A percentile compares a stretch with the other conserved stretches of the same genome.
Evolutionary conservation across 2,113 vertebrate species (phyloP).

Genomic region (Cepphus grylle): DNA sequence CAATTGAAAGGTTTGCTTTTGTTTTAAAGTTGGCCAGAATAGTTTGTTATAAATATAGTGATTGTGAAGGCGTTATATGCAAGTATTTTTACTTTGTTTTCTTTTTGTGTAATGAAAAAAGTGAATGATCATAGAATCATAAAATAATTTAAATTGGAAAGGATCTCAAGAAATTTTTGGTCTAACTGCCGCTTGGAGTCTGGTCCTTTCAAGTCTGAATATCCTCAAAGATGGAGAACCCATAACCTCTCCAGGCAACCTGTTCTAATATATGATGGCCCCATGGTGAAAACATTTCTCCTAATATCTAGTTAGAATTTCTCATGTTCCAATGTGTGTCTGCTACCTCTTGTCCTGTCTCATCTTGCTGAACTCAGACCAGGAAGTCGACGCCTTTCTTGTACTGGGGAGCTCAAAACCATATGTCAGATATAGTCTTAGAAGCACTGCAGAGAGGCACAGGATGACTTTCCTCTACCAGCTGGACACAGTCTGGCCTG

Average conservation of each 20-base stretch:
- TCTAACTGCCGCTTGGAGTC: background rate
- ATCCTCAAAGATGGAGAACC: background rate
- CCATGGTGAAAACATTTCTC: background rate
- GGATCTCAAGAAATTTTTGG: background rate
- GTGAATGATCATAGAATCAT: background rate
- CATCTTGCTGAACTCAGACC: background rate
- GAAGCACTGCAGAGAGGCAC: background rate
- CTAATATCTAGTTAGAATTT: background rate
- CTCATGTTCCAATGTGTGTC: background rate
- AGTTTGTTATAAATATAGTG: background rate
- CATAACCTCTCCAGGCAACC: background rate
- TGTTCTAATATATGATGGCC: background rate
- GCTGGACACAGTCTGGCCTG: background rate
- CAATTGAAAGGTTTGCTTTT: background rate
- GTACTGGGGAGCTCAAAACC: background rate
- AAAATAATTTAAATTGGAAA: background rate
- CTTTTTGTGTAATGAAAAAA: background rate
- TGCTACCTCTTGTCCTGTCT: background rate
- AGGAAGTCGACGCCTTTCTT: background rate
- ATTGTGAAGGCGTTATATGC: background rate
- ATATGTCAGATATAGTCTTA: background rate
- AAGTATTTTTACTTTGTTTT: background rate
- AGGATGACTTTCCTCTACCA: background rate
- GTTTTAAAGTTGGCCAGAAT: background rate
- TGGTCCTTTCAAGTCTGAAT: background rate